Evolutionary conservation across 2,888 invertebrate species (phyloP), one percentile per base, ranked within the genome.

Genomic region (Melanotus villosus): DNA sequence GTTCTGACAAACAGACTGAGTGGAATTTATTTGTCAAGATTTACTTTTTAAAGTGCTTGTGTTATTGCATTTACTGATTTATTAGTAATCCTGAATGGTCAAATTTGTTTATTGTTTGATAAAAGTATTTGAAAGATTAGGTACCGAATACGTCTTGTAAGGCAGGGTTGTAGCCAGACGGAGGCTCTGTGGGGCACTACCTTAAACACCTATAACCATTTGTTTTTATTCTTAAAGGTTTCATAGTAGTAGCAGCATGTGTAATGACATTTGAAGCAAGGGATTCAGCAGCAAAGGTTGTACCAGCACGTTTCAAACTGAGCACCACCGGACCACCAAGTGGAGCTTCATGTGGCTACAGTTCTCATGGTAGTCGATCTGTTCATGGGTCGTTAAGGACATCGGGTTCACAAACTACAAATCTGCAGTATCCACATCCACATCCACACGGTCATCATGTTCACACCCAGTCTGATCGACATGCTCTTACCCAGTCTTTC

Each of bases 221-320:
- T 26, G 26, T 26, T 26, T 26, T 10, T 34, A 2, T 16, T 9
- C 10, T 56, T 80, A 1, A 80, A 94, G 94, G 96, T 36, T 98
- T 98, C 83, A 95, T 97, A 76, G 95, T 98, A 38, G 98, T 98
- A 18, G 96, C 98, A 26, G 97, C 98, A 0, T 98, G 98, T 82
- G 98, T 99, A 59, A 96, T 98, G 93, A 98, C 98, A n/a, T 97
- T 98, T 82, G 98, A 98, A 82, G 96, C 97, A 0, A 90, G 98
- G 1, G 98, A 98, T 85, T 95, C 95, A 71, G 95, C 98, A 0
- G 95, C 97, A 1, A 94, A 93, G 83, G 95, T 97, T 59, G 94
- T 95, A 12, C 96, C 96, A 0, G 94, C 95, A 30, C 88, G 91
- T 18, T 87, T 90, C 68, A 89, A 89, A 76, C 45, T 83, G 73